phyloP scores from a whole-genome alignment of 53 echinoderm and acorn worm species.

The Henricia sp. region DNA sequence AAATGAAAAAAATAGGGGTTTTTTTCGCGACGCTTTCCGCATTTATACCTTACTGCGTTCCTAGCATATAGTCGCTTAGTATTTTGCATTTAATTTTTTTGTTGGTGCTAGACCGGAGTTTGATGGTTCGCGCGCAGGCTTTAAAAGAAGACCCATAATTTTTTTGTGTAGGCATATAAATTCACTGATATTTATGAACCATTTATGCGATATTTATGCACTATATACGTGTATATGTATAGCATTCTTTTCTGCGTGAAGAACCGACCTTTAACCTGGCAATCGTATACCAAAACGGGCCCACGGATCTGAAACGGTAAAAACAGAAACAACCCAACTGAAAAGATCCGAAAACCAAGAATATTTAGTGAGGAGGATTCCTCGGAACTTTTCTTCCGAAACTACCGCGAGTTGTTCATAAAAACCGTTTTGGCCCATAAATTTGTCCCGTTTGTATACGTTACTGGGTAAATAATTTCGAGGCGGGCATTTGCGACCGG shows the following conservation, averaged over 20 bases:
- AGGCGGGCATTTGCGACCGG: conserved; percentile 20
- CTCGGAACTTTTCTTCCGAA: not conserved
- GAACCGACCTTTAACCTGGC: not conserved
- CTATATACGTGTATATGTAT: not conserved
- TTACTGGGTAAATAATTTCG: conserved; percentile 48
- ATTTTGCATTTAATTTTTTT: no score
- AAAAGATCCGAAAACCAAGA: not conserved
- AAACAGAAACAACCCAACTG: not conserved
- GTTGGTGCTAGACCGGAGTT: no score
- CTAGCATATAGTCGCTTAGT: no score
- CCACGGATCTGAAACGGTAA: not conserved
- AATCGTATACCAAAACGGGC: conserved; percentile 9
- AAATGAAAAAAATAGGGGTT: no score
- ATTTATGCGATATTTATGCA: conserved; percentile 1
- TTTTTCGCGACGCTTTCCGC: no score
- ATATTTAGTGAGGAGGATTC: not conserved
- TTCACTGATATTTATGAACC: conserved; percentile 9
- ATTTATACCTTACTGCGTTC: no score
- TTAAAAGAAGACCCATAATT: not conserved
- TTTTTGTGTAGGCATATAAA: not conserved
- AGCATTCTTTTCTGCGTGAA: not conserved
- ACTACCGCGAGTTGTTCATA: not conserved
- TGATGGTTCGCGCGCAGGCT: not conserved
- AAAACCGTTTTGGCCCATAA: conserved; percentile 36
- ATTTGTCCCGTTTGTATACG: conserved; percentile 41